These are phyloP conservation scores for Elephantulus edwardii DNA, from an alignment of 2,113 vertebrate species.

Conservation along the genomic window DNA sequence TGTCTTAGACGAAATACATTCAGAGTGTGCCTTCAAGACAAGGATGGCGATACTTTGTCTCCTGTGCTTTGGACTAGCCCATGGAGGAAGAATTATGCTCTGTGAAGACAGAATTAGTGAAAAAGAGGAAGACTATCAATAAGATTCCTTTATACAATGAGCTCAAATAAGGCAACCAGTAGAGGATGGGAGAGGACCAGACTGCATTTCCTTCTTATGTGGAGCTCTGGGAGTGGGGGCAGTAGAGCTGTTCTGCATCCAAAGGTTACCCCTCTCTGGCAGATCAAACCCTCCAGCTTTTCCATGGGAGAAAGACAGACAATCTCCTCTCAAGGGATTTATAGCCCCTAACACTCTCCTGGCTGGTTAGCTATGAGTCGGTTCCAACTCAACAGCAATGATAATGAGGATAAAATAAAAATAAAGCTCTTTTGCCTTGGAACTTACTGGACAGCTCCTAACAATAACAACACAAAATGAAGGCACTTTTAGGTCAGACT, in stretches of 20 bases:
- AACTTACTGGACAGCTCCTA: too few relatives aligned
- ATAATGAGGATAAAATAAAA: too few relatives aligned
- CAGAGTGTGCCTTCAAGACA: neutral
- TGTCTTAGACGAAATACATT: neutral
- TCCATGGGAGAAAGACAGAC: too few relatives aligned
- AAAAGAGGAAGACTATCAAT: neutral
- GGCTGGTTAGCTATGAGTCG: neutral
- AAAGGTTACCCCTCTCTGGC: too few relatives aligned
- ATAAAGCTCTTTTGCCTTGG: too few relatives aligned
- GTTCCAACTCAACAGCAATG: neutral
- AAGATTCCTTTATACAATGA: neutral
- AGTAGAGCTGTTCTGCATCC: too few relatives aligned
- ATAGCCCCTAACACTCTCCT: too few relatives aligned
- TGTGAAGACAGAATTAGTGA: neutral
- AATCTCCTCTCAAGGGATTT: too few relatives aligned
- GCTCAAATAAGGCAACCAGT: neutral
- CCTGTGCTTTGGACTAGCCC: neutral
- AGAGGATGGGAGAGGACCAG: neutral
- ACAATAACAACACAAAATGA: too few relatives aligned
- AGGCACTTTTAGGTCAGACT: neutral
- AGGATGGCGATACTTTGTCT: neutral
- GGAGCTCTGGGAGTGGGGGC: too few relatives aligned
- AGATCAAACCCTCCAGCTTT: too few relatives aligned
- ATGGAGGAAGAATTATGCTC: neutral
- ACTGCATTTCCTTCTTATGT: neutral